phyloP scores from a whole-genome alignment of 2,113 vertebrate genomes.

The Chloropsis cyanopogon region DNA sequence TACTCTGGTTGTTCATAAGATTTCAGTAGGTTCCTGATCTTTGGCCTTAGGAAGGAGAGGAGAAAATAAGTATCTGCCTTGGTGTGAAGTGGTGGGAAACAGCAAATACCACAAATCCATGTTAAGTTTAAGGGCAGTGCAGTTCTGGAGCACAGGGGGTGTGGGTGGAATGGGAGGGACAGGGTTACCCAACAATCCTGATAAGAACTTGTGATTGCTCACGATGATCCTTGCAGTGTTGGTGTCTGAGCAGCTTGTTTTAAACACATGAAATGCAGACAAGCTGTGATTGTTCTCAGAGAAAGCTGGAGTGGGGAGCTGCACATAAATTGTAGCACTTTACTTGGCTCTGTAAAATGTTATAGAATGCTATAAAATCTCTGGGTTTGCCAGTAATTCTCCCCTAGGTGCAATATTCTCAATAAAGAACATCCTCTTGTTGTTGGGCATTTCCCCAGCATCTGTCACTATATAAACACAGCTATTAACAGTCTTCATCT shows the following conservation, averaged over 20 bases:
- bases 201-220: neutral
- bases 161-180: neutral
- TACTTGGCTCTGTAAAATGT: neutral
- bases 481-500: neutral
- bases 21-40: neutral
- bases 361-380: neutral
- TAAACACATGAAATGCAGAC: neutral
- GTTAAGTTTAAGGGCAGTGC: neutral
- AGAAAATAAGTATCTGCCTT: neutral
- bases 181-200: neutral
- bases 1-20: neutral
- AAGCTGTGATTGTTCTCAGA: neutral
- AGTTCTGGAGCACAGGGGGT: neutral
- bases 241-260: neutral
- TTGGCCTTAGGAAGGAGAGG: neutral
- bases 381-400: neutral
- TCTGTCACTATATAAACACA: neutral
- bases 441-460: neutral
- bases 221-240: rapidly evolving
- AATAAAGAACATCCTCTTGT: rapidly evolving
- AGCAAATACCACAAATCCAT: neutral
- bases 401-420: neutral
- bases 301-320: neutral
- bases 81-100: neutral
- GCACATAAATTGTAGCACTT: neutral